A percentile compares a stretch with the other conserved stretches of the same genome.
phyloP scores from a whole-genome alignment of 2,113 vertebrate genomes.

The Xenopus borealis region DNA sequence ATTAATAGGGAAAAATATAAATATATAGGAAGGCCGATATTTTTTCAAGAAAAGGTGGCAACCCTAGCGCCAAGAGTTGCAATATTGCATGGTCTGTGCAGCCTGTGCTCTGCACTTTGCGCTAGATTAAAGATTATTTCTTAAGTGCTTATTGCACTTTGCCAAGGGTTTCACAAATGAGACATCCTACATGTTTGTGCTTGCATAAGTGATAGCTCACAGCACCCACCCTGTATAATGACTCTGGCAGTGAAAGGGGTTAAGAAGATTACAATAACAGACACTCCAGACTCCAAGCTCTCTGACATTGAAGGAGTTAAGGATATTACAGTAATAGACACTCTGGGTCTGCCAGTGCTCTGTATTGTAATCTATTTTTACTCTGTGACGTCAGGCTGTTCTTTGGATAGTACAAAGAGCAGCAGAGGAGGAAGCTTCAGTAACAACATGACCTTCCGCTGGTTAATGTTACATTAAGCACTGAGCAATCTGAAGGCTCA shows the following conservation, averaged over 20 bases:
- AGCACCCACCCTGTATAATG: too few species aligned
- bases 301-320: neutral
- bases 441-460: conserved; percentile 29
- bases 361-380: conserved; percentile 12
- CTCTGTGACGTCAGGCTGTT: conserved; percentile 24
- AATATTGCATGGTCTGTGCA: too few species aligned
- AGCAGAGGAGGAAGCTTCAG: neutral
- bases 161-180: too few species aligned
- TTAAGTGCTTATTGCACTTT: too few species aligned
- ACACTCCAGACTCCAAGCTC: neutral
- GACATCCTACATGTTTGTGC: too few species aligned
- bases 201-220: neutral
- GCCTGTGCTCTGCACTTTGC: too few species aligned
- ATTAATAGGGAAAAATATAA: too few species aligned
- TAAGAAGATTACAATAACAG: neutral
- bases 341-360: neutral
- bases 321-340: conserved; percentile 4
- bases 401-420: conserved; percentile 14
- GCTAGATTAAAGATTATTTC: too few species aligned
- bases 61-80: too few species aligned
- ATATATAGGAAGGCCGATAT: too few species aligned
- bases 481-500: conserved; percentile 1
- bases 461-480: conserved; percentile 25
- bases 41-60: too few species aligned
- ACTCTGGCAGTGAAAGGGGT: too few species aligned